Percentiles rank a stretch among this genome's conserved stretches.
Conservation (phyloP, 2,797 vertebrate genomes). For the Mus caroli region DNA sequence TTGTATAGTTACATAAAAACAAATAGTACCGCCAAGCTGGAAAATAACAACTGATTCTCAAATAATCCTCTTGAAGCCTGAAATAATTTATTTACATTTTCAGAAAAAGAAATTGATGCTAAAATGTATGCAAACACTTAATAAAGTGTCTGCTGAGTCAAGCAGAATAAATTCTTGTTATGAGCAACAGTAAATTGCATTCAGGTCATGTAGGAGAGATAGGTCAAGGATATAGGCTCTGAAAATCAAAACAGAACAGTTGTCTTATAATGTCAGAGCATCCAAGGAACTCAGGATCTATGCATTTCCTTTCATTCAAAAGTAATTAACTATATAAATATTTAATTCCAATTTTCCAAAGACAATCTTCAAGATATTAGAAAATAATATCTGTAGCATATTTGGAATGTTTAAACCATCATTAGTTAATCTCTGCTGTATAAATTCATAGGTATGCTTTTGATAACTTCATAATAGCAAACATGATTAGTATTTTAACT, state of each 20-base stretch:
- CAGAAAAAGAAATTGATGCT: conserved; percentile 67
- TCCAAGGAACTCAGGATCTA: background rate
- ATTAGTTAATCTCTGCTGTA: background rate
- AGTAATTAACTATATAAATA: conserved; percentile 17
- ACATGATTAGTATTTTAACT: background rate
- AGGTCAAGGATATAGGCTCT: conserved; percentile 2
- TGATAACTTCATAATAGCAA: background rate
- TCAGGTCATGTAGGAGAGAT: background rate
- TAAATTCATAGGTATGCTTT: background rate
- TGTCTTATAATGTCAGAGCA: background rate
- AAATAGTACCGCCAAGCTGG: conserved; percentile 49
- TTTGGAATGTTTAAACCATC: background rate
- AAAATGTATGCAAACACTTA: conserved; percentile 55
- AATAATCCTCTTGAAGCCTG: conserved; percentile 67
- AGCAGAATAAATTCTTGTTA: conserved; percentile 61
- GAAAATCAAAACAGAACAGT: background rate
- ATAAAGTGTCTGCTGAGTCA: conserved; percentile 29
- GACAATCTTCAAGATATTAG: background rate
- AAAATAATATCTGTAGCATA: conserved; percentile 10
- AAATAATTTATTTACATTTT: conserved; percentile 78
- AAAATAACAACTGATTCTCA: conserved; percentile 79
- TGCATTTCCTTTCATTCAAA: background rate
- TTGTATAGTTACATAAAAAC: conserved; percentile 75
- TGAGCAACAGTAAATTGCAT: conserved; percentile 35
- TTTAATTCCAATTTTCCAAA: background rate